Conservation (phyloP, 2,113 vertebrate genomes). For the Anarhynchus alexandrinus region DNA sequence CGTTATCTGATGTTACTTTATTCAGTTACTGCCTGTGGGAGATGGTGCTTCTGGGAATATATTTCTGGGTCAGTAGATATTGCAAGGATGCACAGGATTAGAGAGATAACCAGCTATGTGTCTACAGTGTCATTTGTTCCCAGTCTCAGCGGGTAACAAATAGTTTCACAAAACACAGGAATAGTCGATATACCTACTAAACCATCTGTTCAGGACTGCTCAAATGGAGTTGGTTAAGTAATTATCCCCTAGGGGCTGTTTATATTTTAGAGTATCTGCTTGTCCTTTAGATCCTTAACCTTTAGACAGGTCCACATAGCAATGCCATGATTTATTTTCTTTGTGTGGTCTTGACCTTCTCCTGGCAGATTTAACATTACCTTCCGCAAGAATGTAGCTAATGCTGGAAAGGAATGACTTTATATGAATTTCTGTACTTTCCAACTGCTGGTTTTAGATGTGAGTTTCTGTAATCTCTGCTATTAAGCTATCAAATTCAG, state of each 20-base stretch:
- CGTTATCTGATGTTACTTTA: neutral
- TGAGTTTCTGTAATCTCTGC: constrained; percentile 61
- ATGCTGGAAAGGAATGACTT: constrained; percentile 21
- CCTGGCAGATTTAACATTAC: constrained; percentile 55
- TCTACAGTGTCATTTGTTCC: neutral
- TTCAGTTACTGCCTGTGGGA: neutral
- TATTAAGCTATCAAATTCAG: constrained; percentile 69
- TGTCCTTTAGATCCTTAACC: constrained; percentile 74
- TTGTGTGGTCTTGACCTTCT: constrained; percentile 76
- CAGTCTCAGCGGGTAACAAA: constrained; percentile 17
- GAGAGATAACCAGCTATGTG: neutral
- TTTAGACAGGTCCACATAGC: constrained; percentile 67
- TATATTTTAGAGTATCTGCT: constrained; percentile 56
- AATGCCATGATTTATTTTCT: constrained; percentile 73
- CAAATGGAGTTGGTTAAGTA: constrained; percentile 42
- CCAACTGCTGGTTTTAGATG: constrained; percentile 1
- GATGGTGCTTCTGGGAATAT: constrained; percentile 3
- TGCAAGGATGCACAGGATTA: neutral
- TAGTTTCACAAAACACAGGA: constrained; percentile 2
- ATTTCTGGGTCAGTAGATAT: neutral
- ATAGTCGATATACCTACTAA: constrained; percentile 19
- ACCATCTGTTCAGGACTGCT: constrained; percentile 31
- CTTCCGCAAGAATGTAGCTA: constrained; percentile 48
- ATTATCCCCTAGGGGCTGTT: constrained; percentile 52
- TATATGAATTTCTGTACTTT: constrained; percentile 18